A percentile compares a stretch with the other conserved stretches of the same genome.
These are phyloP conservation scores for Tetragonisca angustula DNA, from an alignment of 2,888 invertebrate genomes.

Conservation along the genomic window DNA sequence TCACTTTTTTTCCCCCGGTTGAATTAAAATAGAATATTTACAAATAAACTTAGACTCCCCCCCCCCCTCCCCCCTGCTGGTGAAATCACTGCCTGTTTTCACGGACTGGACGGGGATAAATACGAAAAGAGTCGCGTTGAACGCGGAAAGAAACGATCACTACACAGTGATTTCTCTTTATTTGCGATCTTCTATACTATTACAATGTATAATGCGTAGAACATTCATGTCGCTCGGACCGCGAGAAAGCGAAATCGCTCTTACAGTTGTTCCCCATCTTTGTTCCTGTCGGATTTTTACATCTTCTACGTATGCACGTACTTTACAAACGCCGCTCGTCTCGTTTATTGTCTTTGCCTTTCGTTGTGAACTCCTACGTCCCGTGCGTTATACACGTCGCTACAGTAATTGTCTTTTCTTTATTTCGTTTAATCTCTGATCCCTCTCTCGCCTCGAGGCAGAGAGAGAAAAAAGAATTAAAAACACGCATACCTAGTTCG, in stretches of 20 bases:
- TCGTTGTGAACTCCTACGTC: slow-evolving; percentile 32
- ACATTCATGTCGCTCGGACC: slow-evolving; percentile 12
- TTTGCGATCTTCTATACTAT: slow-evolving; percentile 35
- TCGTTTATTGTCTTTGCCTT: slow-evolving; percentile 52
- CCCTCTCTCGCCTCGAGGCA: slow-evolving; percentile 1
- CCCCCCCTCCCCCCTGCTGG: no score
- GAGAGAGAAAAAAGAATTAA: background rate
- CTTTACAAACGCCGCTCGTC: slow-evolving; percentile 21
- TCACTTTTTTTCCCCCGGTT: no score
- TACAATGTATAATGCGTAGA: slow-evolving; percentile 32
- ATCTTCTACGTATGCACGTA: background rate
- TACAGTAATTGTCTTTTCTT: slow-evolving; percentile 55
- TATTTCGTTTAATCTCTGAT: slow-evolving; percentile 43
- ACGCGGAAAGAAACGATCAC: no score
- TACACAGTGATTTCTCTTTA: slow-evolving; percentile 27
- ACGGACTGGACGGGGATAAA: no score
- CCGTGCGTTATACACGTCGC: slow-evolving; percentile 25
- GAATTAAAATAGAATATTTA: no score
- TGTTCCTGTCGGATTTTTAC: background rate
- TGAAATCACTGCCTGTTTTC: no score
- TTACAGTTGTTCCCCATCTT: slow-evolving; percentile 2
- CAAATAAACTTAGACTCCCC: no score
- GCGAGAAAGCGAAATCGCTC: slow-evolving; percentile 35
- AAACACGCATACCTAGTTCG: slow-evolving; percentile 59
- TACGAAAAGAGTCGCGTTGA: no score